A percentile compares a stretch with the other conserved stretches of the same genome.
Evolutionary conservation across 2,888 invertebrate species (phyloP).

Genomic region (Aleiodes leptofemur): DNA sequence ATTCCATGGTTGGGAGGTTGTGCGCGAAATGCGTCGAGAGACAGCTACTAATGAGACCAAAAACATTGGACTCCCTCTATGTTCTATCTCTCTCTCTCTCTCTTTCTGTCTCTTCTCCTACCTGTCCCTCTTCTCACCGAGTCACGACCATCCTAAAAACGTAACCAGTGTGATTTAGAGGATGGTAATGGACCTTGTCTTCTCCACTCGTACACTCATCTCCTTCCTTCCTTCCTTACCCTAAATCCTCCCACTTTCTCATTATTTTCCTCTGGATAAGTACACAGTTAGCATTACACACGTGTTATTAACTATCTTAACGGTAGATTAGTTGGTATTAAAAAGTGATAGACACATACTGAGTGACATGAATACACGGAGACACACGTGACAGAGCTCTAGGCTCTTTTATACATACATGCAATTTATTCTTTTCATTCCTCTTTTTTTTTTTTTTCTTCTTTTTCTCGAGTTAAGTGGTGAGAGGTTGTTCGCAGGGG

Average conservation of each 20-base stretch:
- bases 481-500: slow-evolving; percentile 13
- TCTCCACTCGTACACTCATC: slow-evolving; percentile 17
- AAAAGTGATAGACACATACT: slow-evolving; percentile 6
- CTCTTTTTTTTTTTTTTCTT: no score
- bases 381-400: background rate
- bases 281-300: slow-evolving; percentile 19
- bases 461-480: background rate
- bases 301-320: background rate
- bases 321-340: slow-evolving; percentile 1
- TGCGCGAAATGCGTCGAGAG: slow-evolving; percentile 58
- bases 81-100: background rate
- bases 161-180: slow-evolving; percentile 69
- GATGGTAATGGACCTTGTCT: slow-evolving; percentile 65
- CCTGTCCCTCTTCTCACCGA: slow-evolving; percentile 42
- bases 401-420: slow-evolving; percentile 13
- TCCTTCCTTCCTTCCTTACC: slow-evolving; percentile 20
- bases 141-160: slow-evolving; percentile 71
- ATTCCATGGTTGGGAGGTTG: slow-evolving; percentile 44
- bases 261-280: background rate
- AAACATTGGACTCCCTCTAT: slow-evolving; percentile 61
- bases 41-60: slow-evolving; percentile 71
- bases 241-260: background rate
- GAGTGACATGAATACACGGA: background rate
- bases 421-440: background rate
- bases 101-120: no score